phyloP scores from a whole-genome alignment of 1,140 invertebrate species.

The Danaus plexippus region DNA sequence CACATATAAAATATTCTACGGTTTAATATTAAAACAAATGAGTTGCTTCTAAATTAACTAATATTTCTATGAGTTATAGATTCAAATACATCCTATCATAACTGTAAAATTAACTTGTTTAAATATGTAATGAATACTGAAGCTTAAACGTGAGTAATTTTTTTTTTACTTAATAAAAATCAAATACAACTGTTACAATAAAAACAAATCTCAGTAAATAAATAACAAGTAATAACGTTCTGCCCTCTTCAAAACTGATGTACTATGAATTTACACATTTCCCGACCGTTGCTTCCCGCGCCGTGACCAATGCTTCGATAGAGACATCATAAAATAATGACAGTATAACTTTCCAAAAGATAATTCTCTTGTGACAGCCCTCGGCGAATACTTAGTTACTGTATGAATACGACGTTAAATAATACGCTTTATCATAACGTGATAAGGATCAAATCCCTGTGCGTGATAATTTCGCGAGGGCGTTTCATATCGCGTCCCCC shows the following conservation, averaged over 20 bases:
- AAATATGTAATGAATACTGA: no score
- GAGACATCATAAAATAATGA: constrained; percentile 66
- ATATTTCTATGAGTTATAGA: no score
- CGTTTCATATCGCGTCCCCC: constrained; percentile 18
- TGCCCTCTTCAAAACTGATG: constrained; percentile 33
- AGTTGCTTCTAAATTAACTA: no score
- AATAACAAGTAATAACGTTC: constrained; percentile 28
- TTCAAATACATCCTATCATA: no score
- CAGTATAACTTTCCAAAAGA: constrained; percentile 45
- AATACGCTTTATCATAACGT: background rate
- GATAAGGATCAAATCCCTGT: no score
- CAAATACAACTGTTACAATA: background rate
- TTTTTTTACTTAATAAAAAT: no score
- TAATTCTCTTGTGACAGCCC: constrained; percentile 42
- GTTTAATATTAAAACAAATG: no score
- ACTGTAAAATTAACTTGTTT: no score
- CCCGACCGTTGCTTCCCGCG: constrained; percentile 32
- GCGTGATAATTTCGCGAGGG: constrained; percentile 11
- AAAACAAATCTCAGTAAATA: constrained; percentile 23
- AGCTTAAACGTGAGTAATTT: no score
- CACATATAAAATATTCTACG: no score
- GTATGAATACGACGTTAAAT: constrained; percentile 1
- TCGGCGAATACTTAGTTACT: constrained; percentile 20
- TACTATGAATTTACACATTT: constrained; percentile 35
- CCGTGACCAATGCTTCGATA: constrained; percentile 48